A percentile compares a stretch with the other conserved stretches of the same genome.
Conservation (phyloP, 2,113 vertebrate species). For the Nothoprocta pentlandii region DNA sequence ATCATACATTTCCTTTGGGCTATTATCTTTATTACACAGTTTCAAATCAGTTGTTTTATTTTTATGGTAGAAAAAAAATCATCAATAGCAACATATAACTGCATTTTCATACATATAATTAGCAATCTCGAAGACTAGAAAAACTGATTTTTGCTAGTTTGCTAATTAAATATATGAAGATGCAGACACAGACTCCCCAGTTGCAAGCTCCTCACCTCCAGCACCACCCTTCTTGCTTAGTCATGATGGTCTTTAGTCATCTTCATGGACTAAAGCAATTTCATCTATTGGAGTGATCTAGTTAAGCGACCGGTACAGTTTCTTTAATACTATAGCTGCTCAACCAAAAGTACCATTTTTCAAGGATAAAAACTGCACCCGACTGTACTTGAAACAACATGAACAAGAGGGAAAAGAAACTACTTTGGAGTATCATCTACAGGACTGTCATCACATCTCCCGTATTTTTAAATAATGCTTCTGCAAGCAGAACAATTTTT, state of each 20-base stretch:
- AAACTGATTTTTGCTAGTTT: no score
- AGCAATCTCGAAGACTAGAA: no score
- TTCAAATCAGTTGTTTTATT: neutral
- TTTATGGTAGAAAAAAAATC: neutral
- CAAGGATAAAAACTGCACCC: neutral
- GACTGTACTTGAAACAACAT: neutral
- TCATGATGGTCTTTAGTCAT: neutral
- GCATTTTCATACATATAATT: no score
- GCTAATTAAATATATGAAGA: no score
- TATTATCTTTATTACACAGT: neutral
- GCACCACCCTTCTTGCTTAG: fast-evolving
- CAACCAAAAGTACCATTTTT: neutral
- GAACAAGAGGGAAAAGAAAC: neutral
- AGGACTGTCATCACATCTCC: neutral
- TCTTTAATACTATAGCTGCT: neutral
- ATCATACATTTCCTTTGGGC: neutral
- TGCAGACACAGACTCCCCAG: neutral
- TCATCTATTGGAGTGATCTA: neutral
- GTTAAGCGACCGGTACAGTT: neutral
- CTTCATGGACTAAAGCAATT: neutral
- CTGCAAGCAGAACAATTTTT: fast-evolving
- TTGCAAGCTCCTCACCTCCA: neutral
- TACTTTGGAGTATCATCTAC: neutral
- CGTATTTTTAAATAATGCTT: neutral
- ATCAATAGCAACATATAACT: neutral